A percentile compares a stretch with the other conserved stretches of the same genome.
These are phyloP conservation scores for Copsychus sechellarum DNA, from an alignment of 2,113 vertebrate genomes.

Conservation along the genomic window DNA sequence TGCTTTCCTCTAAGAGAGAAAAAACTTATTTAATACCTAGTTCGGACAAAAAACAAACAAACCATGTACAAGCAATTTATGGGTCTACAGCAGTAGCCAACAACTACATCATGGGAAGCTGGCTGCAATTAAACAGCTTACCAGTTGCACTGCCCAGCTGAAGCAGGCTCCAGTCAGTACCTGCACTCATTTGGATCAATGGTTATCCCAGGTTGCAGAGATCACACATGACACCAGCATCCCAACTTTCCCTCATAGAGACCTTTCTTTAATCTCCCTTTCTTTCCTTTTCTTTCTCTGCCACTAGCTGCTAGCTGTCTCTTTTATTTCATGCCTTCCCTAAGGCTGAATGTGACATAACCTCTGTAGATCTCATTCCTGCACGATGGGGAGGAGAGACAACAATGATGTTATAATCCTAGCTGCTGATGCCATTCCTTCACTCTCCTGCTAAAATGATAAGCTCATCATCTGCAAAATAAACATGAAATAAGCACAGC, in stretches of 20 bases:
- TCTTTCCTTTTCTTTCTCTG: background rate
- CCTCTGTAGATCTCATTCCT: background rate
- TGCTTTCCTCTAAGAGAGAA: background rate
- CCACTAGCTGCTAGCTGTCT: background rate
- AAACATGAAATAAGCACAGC: background rate
- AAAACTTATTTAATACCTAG: background rate
- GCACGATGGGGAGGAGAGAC: background rate
- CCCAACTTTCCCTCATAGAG: background rate
- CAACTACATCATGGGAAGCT: background rate
- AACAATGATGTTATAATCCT: rapidly evolving
- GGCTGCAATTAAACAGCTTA: background rate
- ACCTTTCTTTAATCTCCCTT: background rate
- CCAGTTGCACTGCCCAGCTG: background rate
- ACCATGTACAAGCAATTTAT: background rate
- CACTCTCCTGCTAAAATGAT: background rate
- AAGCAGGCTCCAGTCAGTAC: background rate
- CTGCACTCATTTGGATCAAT: rapidly evolving
- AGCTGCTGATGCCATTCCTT: background rate
- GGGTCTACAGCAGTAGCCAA: background rate
- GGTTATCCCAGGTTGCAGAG: background rate
- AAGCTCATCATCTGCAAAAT: background rate
- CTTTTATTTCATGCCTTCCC: background rate
- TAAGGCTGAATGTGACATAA: background rate
- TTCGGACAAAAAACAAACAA: background rate
- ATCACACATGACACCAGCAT: background rate